These are phyloP conservation scores for Neogale vison DNA, from an alignment of 2,113 vertebrate genomes.

Conservation along the genomic window DNA sequence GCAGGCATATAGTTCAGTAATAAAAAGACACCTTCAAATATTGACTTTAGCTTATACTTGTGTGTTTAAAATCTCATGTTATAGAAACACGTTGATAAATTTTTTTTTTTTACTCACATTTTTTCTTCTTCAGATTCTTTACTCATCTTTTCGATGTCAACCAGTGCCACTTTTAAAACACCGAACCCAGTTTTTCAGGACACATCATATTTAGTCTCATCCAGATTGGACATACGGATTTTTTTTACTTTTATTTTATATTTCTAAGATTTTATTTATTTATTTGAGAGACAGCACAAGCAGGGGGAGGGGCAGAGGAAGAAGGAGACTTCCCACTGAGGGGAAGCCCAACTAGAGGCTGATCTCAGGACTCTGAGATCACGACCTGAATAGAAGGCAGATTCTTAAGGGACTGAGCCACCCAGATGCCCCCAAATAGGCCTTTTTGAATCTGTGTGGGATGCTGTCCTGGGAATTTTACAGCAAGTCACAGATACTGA, in stretches of 20 bases:
- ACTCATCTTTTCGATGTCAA: not conserved
- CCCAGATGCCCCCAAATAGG: not conserved
- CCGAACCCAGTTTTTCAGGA: not conserved
- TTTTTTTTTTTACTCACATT: not conserved
- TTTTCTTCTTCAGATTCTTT: not conserved
- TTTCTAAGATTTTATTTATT: not conserved
- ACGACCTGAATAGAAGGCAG: not conserved
- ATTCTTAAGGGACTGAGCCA: not conserved
- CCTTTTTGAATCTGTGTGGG: not conserved
- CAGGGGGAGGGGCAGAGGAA: too few species aligned
- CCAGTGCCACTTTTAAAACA: not conserved
- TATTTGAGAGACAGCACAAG: not conserved
- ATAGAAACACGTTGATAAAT: not conserved
- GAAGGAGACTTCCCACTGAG: not conserved
- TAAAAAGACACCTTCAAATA: not conserved
- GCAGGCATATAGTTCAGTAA: not conserved
- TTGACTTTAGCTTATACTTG: not conserved
- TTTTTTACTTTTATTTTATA: not conserved
- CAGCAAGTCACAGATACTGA: not conserved
- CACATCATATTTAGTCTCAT: not conserved
- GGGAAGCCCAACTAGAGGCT: too few species aligned
- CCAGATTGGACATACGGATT: not conserved
- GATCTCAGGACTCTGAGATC: not conserved
- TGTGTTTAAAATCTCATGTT: not conserved
- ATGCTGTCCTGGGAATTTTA: not conserved